Base-by-base conservation (phyloP, 2,113 vertebrate species). In the Xyrauchen texanus region DNA sequence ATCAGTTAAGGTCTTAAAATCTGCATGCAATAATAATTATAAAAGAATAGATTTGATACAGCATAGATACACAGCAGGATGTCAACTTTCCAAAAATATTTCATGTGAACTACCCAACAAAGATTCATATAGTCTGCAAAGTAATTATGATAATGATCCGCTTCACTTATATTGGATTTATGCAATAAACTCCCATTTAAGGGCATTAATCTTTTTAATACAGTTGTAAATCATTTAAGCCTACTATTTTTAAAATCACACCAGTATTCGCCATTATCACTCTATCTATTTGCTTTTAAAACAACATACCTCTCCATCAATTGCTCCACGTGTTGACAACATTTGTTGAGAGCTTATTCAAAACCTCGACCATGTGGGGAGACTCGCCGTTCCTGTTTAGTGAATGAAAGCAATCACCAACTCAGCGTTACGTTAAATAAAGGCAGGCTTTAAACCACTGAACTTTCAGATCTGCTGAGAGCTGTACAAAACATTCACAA, bases 361-460 rank as follows among this genome's bases (percentile, higher is more conserved):
- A 65, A 83, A 34, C 68, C 34, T 67, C 8, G 5, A 61, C 57
- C 44, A 47, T 65, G 68, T 4, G 51, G 7, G 34, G 13, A 34
- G 52, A 47, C 47, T 57, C 71, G 8, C 7, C 46, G 47, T 76
- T 44, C 13, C 68, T 8, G 8, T 46, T 79, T 52, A 34, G n/a
- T 68, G 55, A 53, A 47, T 88, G 81, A 88, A 90, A 84, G 84
- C 62, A 80, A 78, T 77, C 71, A 84, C 82, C 47, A 53, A 82
- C 65, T 65, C 76, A 86, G 86, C 87, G 70, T 34, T 84, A 58
- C 16, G 9, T 55, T 4, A 7, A 65, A 91, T 85, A 88, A 90
- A 87, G 63, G 83, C 78, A 51, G 84, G 87, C 73, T 88, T 89
- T 85, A 82, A 69, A 75, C 65, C 68, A 21, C 21, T 0, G 45